Conservation (phyloP, 2,797 vertebrate species). For the Oryzias sinensis region DNA sequence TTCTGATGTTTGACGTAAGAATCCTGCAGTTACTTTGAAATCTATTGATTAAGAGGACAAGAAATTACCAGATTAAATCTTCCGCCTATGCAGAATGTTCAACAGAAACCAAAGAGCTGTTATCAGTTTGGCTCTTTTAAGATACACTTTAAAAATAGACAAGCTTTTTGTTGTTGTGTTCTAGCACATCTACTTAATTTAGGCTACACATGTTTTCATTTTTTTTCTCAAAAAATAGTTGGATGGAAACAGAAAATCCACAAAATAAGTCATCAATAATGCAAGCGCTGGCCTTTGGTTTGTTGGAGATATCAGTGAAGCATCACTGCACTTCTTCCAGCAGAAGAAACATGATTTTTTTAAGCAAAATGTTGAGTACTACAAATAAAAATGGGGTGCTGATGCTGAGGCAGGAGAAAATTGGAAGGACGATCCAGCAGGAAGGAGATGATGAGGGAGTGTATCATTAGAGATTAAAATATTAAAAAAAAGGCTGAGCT, state of each 20-base stretch:
- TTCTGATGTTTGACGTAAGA: too few relatives aligned
- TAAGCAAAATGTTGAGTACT: background rate
- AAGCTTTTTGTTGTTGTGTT: too few relatives aligned
- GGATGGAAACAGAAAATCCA: conserved; percentile 2
- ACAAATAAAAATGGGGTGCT: background rate
- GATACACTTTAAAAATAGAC: too few relatives aligned
- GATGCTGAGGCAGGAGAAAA: background rate
- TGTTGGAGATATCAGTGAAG: conserved; percentile 51
- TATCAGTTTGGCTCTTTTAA: too few relatives aligned
- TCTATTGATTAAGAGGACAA: too few relatives aligned
- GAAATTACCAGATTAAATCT: too few relatives aligned
- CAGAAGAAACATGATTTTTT: conserved; percentile 7
- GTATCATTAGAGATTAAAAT: background rate
- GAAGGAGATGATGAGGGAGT: background rate
- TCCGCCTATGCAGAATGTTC: too few relatives aligned
- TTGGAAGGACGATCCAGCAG: conserved; percentile 3
- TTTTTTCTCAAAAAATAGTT: background rate
- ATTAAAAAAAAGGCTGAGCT: conserved; percentile 12
- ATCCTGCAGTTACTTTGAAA: too few relatives aligned
- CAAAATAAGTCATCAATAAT: conserved; percentile 65
- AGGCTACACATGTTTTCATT: too few relatives aligned
- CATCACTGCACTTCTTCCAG: conserved; percentile 39
- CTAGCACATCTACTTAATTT: too few relatives aligned
- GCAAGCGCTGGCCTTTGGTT: conserved; percentile 63
- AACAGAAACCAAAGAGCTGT: too few relatives aligned